These are phyloP conservation scores for Acanthopagrus latus DNA, from an alignment of 2,797 vertebrate genomes.

Conservation along the genomic window DNA sequence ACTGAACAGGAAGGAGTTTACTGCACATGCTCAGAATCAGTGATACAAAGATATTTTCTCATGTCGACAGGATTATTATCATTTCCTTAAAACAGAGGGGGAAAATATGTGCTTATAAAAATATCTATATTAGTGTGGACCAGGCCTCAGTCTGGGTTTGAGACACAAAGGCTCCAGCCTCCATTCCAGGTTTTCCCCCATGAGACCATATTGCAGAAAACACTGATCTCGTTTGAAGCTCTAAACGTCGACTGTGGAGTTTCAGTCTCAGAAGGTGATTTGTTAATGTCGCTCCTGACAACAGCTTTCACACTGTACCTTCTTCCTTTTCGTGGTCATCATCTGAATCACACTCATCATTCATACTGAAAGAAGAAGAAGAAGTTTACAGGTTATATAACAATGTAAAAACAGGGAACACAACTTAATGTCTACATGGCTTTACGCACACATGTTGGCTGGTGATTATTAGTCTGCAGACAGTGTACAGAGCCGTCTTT, in stretches of 20 bases:
- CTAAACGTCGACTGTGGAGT: no score
- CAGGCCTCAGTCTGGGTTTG: no score
- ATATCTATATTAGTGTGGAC: no score
- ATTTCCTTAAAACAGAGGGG: no score
- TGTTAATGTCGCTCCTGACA: not conserved
- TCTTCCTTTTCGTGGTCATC: slow-evolving; percentile 67
- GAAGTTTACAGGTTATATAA: slow-evolving; percentile 13
- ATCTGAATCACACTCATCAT: slow-evolving; percentile 63
- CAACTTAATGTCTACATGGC: not conserved
- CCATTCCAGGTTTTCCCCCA: no score
- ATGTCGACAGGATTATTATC: no score
- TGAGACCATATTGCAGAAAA: no score
- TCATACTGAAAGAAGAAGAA: slow-evolving; percentile 73
- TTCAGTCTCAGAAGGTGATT: not conserved
- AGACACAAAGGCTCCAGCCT: not conserved
- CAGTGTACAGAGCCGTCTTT: not conserved
- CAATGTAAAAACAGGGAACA: not conserved
- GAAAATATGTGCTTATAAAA: no score
- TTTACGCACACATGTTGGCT: not conserved
- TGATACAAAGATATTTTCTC: no score
- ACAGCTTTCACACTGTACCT: slow-evolving; percentile 68
- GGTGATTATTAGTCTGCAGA: not conserved
- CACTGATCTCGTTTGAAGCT: no score
- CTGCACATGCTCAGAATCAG: no score
- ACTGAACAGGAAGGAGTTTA: no score